A percentile compares a stretch with the other conserved stretches of the same genome.
phyloP scores from a whole-genome alignment of 2,113 vertebrate species.

The Laticauda colubrina region DNA sequence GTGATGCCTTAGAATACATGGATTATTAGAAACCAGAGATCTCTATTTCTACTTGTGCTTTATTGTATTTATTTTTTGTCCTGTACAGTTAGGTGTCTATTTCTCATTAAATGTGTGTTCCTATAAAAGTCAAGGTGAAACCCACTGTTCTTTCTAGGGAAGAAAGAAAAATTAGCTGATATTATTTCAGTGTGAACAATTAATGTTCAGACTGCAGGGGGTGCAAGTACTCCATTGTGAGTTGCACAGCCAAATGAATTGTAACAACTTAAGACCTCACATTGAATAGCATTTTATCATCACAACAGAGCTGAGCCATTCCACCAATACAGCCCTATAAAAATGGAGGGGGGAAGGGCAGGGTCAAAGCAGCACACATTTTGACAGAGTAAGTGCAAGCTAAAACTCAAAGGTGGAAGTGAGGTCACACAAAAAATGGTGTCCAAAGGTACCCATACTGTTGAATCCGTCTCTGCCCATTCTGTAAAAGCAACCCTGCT shows the following conservation, averaged over 20 bases:
- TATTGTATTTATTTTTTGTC: slow-evolving; percentile 65
- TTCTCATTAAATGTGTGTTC: not conserved
- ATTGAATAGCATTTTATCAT: slow-evolving; percentile 20
- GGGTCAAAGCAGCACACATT: slow-evolving; percentile 23
- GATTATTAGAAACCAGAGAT: slow-evolving; percentile 54
- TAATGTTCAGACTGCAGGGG: slow-evolving; percentile 77
- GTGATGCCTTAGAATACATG: slow-evolving; percentile 63
- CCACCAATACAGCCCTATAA: not conserved
- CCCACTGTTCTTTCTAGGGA: not conserved
- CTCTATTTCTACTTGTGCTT: slow-evolving; percentile 67
- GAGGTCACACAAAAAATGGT: slow-evolving; percentile 35
- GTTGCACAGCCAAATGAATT: not conserved
- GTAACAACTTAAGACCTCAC: slow-evolving; percentile 18
- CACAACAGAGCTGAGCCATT: not conserved
- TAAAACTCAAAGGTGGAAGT: slow-evolving; percentile 45
- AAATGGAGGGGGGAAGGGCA: not conserved
- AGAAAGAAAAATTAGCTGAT: not conserved
- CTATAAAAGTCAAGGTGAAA: not conserved
- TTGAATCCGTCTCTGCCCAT: not conserved
- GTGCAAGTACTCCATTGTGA: slow-evolving; percentile 87
- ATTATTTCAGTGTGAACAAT: not conserved
- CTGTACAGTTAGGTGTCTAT: slow-evolving; percentile 55
- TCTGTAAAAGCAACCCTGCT: not conserved
- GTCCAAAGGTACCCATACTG: not conserved
- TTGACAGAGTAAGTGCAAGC: slow-evolving; percentile 33